These are phyloP conservation scores for Anthoscopus minutus DNA, from an alignment of 2,113 vertebrate genomes.

Conservation along the genomic window DNA sequence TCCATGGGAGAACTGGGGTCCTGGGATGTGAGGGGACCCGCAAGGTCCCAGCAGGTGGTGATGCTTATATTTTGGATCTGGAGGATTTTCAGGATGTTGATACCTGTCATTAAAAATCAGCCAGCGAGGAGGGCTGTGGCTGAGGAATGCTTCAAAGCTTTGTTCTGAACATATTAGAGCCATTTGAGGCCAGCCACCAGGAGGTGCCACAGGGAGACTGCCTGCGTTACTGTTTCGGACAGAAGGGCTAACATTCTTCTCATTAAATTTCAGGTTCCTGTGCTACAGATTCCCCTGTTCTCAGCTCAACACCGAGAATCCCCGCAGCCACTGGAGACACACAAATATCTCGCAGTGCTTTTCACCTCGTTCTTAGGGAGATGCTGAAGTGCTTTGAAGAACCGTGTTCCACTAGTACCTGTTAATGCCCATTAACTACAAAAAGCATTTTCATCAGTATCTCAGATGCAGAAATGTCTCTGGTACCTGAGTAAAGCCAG, in stretches of 20 bases:
- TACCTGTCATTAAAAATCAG: neutral
- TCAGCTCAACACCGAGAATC: neutral
- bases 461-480: neutral
- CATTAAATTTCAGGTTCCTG: neutral
- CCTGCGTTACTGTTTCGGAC: neutral
- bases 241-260: neutral
- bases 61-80: neutral
- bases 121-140: neutral
- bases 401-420: neutral
- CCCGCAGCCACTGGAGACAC: neutral
- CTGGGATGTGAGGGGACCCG: neutral
- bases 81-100: neutral
- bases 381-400: neutral
- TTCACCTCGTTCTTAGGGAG: neutral
- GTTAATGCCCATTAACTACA: neutral
- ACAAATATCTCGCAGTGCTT: neutral
- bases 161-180: neutral
- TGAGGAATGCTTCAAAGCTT: neutral
- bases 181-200: neutral
- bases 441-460: neutral
- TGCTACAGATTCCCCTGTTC: neutral
- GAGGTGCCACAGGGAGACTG: neutral
- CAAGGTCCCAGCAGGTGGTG: neutral
- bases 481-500: neutral
- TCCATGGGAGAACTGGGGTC: neutral